Evolutionary conservation across 2,113 vertebrate species (phyloP).

Genomic region (Fregata magnificens): DNA sequence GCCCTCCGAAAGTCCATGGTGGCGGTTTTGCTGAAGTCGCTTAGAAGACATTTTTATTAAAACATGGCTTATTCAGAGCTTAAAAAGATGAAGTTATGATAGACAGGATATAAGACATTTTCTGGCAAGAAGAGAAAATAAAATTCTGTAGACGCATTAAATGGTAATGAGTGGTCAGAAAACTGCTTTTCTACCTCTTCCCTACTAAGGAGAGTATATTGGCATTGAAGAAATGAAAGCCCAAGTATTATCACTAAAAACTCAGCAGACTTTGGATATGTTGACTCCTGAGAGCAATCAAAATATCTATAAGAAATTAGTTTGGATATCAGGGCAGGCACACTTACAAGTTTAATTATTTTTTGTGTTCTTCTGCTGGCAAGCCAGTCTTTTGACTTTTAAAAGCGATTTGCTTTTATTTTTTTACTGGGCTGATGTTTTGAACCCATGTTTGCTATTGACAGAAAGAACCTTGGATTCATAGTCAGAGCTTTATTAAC

Average conservation of each 20-base stretch:
- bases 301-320: background rate
- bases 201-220: background rate
- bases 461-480: background rate
- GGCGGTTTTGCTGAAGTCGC: too few species aligned
- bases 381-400: background rate
- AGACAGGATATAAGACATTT: background rate
- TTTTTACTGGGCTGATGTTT: background rate
- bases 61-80: background rate
- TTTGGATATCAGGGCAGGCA: background rate
- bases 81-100: background rate
- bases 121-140: background rate
- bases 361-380: background rate
- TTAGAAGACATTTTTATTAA: background rate
- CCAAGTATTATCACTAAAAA: background rate
- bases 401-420: background rate
- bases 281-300: background rate
- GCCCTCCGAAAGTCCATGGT: too few species aligned
- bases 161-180: background rate
- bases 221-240: background rate
- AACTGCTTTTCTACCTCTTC: background rate
- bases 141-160: background rate
- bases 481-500: background rate
- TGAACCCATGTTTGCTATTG: background rate
- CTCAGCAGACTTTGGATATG: background rate
- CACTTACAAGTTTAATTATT: background rate